phyloP scores from a whole-genome alignment of 2,888 invertebrate genomes.

The Argynnis bischoffii region DNA sequence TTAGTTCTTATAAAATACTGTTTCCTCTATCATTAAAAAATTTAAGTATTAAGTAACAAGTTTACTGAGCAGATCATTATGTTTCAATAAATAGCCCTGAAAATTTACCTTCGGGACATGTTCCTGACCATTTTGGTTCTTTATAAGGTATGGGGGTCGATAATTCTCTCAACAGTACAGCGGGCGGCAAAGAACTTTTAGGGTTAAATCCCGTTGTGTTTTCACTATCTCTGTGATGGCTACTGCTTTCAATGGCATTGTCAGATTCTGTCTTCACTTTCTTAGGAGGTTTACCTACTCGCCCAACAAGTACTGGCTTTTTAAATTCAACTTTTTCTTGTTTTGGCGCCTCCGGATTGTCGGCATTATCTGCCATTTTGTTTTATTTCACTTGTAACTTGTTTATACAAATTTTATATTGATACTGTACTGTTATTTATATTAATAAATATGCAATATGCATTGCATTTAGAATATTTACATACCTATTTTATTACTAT shows the following conservation, averaged over 20 bases:
- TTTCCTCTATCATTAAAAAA: no score
- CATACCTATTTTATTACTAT: neutral
- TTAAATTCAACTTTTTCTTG: conserved; percentile 68
- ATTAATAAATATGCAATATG: neutral
- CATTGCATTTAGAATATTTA: neutral
- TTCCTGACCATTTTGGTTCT: conserved; percentile 92
- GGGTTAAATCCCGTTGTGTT: conserved; percentile 43
- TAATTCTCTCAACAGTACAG: conserved; percentile 61
- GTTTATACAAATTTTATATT: neutral
- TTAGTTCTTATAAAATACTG: no score
- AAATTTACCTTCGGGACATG: conserved; percentile 75
- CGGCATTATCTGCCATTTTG: conserved; percentile 38
- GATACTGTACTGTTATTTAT: neutral
- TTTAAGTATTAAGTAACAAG: no score
- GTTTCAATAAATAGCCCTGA: no score
- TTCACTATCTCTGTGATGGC: conserved; percentile 40
- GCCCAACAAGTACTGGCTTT: conserved; percentile 79
- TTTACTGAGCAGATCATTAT: no score
- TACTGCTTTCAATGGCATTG: conserved; percentile 45
- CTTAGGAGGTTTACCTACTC: conserved; percentile 78
- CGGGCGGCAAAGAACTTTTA: conserved; percentile 55
- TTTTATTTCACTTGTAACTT: neutral
- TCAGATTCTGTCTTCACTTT: conserved; percentile 56
- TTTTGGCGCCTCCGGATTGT: conserved; percentile 41
- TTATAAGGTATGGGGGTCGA: conserved; percentile 84